phyloP scores from a whole-genome alignment of 2,888 invertebrate genomes.

The Eupithecia insigniata region DNA sequence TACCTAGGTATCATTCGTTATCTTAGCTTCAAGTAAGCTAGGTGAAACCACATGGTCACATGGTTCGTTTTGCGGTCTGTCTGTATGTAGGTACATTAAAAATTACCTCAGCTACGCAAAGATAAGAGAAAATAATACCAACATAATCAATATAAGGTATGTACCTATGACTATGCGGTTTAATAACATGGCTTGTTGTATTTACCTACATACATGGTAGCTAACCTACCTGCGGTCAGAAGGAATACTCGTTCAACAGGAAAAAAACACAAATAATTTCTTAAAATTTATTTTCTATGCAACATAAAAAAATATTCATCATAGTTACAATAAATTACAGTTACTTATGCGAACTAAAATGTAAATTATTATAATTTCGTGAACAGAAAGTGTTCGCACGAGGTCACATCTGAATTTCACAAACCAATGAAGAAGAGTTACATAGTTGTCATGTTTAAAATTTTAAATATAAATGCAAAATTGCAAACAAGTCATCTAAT shows the following conservation, averaged over 20 bases:
- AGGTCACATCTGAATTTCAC: slow-evolving; percentile 55
- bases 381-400: slow-evolving; percentile 65
- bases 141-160: neutral
- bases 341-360: slow-evolving; percentile 81
- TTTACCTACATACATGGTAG: no score
- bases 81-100: neutral
- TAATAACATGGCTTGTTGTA: no score
- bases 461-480: slow-evolving; percentile 52
- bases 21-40: no score
- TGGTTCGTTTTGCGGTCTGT: neutral
- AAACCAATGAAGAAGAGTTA: slow-evolving; percentile 53
- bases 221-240: no score
- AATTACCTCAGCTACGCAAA: slow-evolving; percentile 1
- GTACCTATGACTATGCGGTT: neutral
- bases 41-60: neutral
- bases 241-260: slow-evolving; percentile 17
- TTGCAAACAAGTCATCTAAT: slow-evolving; percentile 67
- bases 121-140: neutral
- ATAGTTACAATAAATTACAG: slow-evolving; percentile 84
- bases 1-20: no score
- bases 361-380: slow-evolving; percentile 75
- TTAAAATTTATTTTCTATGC: slow-evolving; percentile 85
- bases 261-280: slow-evolving; percentile 67
- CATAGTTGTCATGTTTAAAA: slow-evolving; percentile 68
- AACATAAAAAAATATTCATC: slow-evolving; percentile 85